These are phyloP conservation scores for Candidula unifasciata DNA, from an alignment of 2,888 invertebrate species.

Conservation along the genomic window DNA sequence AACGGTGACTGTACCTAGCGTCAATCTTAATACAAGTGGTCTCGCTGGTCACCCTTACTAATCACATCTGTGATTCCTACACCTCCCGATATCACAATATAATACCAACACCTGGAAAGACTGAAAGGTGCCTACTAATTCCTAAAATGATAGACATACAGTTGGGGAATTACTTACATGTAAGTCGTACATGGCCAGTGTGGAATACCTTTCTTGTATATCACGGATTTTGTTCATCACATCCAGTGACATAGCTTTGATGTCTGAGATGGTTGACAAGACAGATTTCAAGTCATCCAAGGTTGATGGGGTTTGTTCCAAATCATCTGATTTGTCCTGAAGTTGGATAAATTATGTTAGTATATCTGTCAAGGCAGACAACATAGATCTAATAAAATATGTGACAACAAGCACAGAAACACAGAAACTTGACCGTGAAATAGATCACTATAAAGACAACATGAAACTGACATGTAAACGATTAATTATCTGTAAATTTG, in stretches of 20 bases:
- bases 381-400: neutral
- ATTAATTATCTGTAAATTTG: neutral
- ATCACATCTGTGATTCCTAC: no score
- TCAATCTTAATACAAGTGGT: no score
- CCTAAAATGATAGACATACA: no score
- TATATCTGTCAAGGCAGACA: neutral
- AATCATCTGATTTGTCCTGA: slow-evolving; percentile 82
- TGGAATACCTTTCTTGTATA: slow-evolving; percentile 87
- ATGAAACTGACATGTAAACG: neutral
- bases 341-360: slow-evolving; percentile 44
- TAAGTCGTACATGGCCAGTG: slow-evolving; percentile 85
- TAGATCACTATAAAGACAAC: neutral
- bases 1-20: no score
- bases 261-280: slow-evolving; percentile 88
- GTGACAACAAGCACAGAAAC: neutral
- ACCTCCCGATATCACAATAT: no score
- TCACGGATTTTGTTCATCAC: slow-evolving; percentile 87
- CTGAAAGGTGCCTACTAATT: no score
- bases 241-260: slow-evolving; percentile 86
- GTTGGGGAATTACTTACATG: slow-evolving; percentile 79
- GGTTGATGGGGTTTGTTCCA: slow-evolving; percentile 87
- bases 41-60: no score
- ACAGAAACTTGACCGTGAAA: neutral
- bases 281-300: slow-evolving; percentile 90
- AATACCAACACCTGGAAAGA: no score